phyloP scores from a whole-genome alignment of 1,140 invertebrate species.

The Nautilus pompilius region DNA sequence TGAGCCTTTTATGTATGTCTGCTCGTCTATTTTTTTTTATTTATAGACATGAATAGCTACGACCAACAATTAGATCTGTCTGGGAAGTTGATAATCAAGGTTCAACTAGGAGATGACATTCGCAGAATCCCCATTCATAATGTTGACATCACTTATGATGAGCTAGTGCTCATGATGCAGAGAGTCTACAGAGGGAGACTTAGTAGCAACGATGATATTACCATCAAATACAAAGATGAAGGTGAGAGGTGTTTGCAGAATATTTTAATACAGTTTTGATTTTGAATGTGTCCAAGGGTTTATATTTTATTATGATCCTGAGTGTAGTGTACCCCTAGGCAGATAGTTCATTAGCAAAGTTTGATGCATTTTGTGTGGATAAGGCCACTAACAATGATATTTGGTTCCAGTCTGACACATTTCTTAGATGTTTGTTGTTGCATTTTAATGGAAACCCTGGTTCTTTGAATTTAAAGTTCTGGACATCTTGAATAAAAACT shows the following conservation, averaged over 20 bases:
- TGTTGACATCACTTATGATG: constrained; percentile 76
- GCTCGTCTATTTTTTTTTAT: background rate
- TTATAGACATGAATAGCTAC: constrained; percentile 8
- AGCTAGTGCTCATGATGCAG: constrained; percentile 76
- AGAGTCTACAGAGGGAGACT: constrained; percentile 69
- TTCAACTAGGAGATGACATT: constrained; percentile 70
- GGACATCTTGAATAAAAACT: no score
- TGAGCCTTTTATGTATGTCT: no score
- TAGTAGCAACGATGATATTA: constrained; percentile 67
- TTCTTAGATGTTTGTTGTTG: no score
- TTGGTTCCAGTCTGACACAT: no score
- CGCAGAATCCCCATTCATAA: constrained; percentile 72
- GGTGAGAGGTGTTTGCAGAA: no score
- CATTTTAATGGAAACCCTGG: no score
- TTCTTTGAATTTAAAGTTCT: no score
- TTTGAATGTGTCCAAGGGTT: no score
- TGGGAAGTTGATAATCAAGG: constrained; percentile 64
- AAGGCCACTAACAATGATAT: no score
- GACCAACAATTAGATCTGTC: constrained; percentile 55
- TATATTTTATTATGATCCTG: background rate
- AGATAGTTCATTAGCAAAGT: no score
- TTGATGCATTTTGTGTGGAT: no score
- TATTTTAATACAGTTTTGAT: no score
- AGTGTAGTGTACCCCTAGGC: background rate
- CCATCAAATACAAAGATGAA: constrained; percentile 75